Conservation (phyloP, 2,888 invertebrate genomes). For the Lasioglossum oenotherae region DNA sequence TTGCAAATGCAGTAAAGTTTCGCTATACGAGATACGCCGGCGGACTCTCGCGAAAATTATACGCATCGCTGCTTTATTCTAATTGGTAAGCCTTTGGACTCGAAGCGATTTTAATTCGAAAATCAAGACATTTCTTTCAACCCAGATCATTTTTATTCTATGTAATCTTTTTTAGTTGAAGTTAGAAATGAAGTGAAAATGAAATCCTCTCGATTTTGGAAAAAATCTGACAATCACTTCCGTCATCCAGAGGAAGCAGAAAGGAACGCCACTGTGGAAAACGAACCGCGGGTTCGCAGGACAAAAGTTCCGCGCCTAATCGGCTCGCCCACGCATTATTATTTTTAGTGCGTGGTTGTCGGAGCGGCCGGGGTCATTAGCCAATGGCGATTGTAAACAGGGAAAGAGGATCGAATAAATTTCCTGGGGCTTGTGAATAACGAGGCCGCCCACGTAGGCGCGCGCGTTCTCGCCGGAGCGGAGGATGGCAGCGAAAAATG, state of each 20-base stretch:
- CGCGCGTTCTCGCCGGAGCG: neutral
- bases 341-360: neutral
- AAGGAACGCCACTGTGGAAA: neutral
- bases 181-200: no score
- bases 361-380: conserved; percentile 2
- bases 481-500: conserved; percentile 26
- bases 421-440: conserved; percentile 17
- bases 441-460: conserved; percentile 24
- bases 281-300: neutral
- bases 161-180: no score
- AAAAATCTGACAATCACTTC: neutral
- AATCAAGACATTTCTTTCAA: no score
- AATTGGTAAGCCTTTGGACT: neutral
- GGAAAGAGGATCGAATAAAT: conserved; percentile 8
- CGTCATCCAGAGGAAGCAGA: neutral
- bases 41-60: neutral
- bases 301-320: neutral
- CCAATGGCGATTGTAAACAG: conserved; percentile 14
- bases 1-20: neutral
- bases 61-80: neutral
- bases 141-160: no score
- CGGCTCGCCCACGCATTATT: conserved; percentile 9
- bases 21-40: neutral
- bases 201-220: neutral
- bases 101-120: no score